Conservation (phyloP, 2,888 invertebrate species). For the Acrobasis repandana region DNA sequence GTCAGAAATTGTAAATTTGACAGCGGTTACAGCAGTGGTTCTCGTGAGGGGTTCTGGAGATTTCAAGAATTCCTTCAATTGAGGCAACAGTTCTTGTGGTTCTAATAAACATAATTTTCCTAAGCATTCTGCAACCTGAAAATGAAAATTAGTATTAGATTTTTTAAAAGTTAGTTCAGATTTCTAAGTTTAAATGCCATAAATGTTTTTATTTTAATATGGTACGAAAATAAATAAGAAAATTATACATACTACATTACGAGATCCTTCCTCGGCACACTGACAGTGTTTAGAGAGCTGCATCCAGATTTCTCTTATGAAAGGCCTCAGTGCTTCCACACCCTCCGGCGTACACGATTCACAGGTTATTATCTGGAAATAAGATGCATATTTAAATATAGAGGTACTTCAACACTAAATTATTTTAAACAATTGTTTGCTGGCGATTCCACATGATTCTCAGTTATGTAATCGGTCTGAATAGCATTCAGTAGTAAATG, state of each 20-base stretch:
- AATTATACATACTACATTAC: conserved; percentile 90
- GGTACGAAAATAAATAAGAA: too few species aligned
- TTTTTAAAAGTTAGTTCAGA: too few species aligned
- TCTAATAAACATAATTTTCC: conserved; percentile 97
- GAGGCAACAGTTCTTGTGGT: conserved; percentile 93
- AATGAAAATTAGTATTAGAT: conserved; percentile 21
- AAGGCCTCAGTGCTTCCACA: conserved; percentile 88
- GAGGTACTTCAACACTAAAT: too few species aligned
- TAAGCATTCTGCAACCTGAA: conserved; percentile 95
- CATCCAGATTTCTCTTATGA: conserved; percentile 95
- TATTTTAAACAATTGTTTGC: too few species aligned
- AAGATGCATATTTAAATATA: conserved; percentile 13
- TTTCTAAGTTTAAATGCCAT: too few species aligned
- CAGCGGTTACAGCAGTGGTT: conserved; percentile 98
- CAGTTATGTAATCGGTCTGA: too few species aligned
- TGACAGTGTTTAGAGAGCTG: conserved; percentile 97
- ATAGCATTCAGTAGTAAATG: too few species aligned
- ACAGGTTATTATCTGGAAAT: conserved; percentile 89
- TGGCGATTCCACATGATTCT: too few species aligned
- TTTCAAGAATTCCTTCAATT: conserved; percentile 90
- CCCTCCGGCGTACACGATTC: conserved; percentile 89
- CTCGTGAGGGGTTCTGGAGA: conserved; percentile 93
- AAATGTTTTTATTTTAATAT: too few species aligned
- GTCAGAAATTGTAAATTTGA: conserved; percentile 99
- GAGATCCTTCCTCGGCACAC: conserved; percentile 98